Evolutionary conservation across 1,140 invertebrate genomes (phyloP).

Genomic region (Conopomorpha cramerella): DNA sequence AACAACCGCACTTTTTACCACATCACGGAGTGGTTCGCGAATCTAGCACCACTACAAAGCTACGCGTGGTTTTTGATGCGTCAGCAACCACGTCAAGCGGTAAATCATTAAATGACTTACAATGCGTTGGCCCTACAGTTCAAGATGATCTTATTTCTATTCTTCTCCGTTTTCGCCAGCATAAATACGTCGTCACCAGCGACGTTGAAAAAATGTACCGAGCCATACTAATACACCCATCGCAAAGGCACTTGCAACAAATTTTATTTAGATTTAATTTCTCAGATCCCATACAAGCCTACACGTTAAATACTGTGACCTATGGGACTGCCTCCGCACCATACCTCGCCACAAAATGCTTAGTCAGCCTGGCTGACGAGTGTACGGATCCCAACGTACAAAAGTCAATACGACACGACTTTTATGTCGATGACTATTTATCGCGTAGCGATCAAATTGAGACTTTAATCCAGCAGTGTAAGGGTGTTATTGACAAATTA

Average conservation of each 20-base stretch:
- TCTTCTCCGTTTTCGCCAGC: conserved; percentile 12
- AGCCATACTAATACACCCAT: conserved; percentile 17
- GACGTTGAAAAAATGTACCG: conserved; percentile 27
- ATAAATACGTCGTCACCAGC: conserved; percentile 11
- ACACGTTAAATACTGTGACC: neutral
- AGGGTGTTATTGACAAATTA: neutral
- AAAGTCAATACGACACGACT: neutral
- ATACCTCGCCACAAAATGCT: neutral
- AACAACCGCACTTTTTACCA: conserved; percentile 26
- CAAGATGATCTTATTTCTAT: conserved; percentile 24
- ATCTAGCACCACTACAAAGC: conserved; percentile 18
- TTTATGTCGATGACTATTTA: neutral
- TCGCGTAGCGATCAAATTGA: neutral
- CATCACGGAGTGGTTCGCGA: conserved; percentile 32
- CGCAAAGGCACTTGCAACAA: conserved; percentile 19
- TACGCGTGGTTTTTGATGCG: conserved; percentile 27
- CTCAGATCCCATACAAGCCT: neutral
- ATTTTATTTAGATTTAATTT: conserved; percentile 23
- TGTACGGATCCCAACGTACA: neutral
- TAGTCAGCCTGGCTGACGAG: neutral
- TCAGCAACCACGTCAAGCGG: conserved; percentile 9
- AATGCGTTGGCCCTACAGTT: conserved; percentile 22
- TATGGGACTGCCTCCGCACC: neutral
- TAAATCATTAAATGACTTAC: conserved; percentile 23
- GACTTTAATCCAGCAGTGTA: neutral